Evolutionary conservation across 2,888 invertebrate genomes (phyloP).

Genomic region (Abrostola triplasia): DNA sequence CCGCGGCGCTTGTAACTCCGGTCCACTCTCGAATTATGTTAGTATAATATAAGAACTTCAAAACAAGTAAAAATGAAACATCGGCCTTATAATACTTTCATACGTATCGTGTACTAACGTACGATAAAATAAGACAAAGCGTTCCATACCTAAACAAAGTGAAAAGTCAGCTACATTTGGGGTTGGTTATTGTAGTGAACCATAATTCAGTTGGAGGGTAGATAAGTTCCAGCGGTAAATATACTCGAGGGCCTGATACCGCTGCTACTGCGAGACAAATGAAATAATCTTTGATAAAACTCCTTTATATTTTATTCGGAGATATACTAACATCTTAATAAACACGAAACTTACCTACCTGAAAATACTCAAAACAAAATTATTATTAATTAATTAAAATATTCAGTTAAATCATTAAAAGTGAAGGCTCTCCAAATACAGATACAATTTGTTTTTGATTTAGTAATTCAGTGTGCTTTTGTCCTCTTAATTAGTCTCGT

Average conservation of each 20-base stretch:
- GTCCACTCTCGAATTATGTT: too few species aligned
- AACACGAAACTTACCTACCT: neutral
- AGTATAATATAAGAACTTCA: too few species aligned
- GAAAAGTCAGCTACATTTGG: constrained; percentile 57
- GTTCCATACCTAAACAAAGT: constrained; percentile 39
- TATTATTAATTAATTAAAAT: neutral
- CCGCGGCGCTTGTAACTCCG: too few species aligned
- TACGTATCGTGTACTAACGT: constrained; percentile 24
- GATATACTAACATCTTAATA: constrained; percentile 5
- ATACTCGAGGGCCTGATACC: constrained; percentile 64
- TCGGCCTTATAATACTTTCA: constrained; percentile 7
- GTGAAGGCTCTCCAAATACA: too few species aligned
- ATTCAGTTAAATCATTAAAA: too few species aligned
- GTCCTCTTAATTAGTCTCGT: too few species aligned
- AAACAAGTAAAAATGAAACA: constrained; percentile 18
- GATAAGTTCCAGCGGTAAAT: constrained; percentile 65
- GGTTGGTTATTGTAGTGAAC: constrained; percentile 65
- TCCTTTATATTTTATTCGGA: constrained; percentile 16
- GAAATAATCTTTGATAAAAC: constrained; percentile 60
- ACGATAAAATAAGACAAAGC: constrained; percentile 43
- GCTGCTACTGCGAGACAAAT: constrained; percentile 54
- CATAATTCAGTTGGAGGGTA: constrained; percentile 69
- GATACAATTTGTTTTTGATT: too few species aligned
- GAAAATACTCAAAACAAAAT: neutral
- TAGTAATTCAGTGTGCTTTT: too few species aligned